Evolutionary conservation across 2,797 vertebrate genomes (phyloP), one percentile per base, ranked within the genome.

Genomic region (Antrozous pallidus): DNA sequence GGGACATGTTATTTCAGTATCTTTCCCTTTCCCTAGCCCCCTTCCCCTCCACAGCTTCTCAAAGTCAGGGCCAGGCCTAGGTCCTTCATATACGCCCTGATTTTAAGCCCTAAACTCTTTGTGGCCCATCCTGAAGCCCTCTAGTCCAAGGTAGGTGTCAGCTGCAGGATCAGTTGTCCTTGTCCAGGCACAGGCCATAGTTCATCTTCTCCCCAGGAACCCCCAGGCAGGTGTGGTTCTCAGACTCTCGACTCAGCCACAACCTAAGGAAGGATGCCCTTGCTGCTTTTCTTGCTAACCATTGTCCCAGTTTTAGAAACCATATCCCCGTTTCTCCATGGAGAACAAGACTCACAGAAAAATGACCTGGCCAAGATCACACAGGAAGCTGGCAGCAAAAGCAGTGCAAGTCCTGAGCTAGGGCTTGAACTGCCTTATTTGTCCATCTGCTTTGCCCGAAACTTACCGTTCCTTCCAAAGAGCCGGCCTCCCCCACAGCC

Each of bases 391-490:
- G 71, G 70, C 24, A 18, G 42, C 31, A 75, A 24, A 56, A 67
- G 61, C 40, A 33, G n/a, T 80, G 6, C 54, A 91, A 91, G 90
- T 47, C 90, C 14, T 73, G 45, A 65, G 84, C 61, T 33, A 94
- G 22, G 22, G 5, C 20, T 93, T 24, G 58, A 79, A 82, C 31
- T 73, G 40, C 38, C 28, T 84, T 83, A 38, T 51, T 38, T 22
- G 36, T 45, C 18, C 47, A 74, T 77, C 80, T 83, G 77, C 36
- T 85, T 67, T 91, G 9, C 81, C 81, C 91, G 75, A 61, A 65
- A 91, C 26, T 54, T 74, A 88, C 74, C 47, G 28, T 61, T 84
- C 51, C 47, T 95, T 94, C 38, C 42, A 81, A 93, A 94, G 61
- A 42, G 49, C 28, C 33, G 78, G 84, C n/a, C 54, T 78, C 84